These are phyloP conservation scores for Oostethus manadensis DNA, from an alignment of 2,113 vertebrate species.

Conservation along the genomic window DNA sequence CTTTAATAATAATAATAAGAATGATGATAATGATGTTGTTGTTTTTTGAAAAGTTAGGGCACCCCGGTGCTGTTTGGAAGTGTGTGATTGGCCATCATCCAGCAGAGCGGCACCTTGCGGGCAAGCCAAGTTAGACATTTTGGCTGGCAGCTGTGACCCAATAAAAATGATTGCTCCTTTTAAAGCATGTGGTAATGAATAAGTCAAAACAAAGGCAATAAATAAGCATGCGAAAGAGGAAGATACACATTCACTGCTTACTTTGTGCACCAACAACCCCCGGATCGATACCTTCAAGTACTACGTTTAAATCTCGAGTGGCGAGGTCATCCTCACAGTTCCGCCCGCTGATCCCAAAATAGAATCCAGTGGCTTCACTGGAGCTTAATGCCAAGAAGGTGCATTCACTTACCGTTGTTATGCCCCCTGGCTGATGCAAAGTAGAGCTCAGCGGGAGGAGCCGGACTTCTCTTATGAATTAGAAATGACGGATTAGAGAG, in stretches of 20 bases:
- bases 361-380: slow-evolving; percentile 19
- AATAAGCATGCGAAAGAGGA: neutral
- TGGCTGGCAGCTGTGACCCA: slow-evolving; percentile 4
- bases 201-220: slow-evolving; percentile 5
- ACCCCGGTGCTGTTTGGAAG: neutral
- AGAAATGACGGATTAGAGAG: slow-evolving; percentile 61
- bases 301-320: neutral
- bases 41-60: no score
- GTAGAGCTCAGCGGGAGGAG: slow-evolving; percentile 34
- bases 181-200: slow-evolving; percentile 4
- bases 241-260: no score
- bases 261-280: no score
- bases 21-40: no score
- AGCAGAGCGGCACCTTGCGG: neutral
- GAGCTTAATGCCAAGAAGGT: slow-evolving; percentile 38
- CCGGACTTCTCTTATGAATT: slow-evolving; percentile 59
- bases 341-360: slow-evolving; percentile 9
- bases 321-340: slow-evolving; percentile 5
- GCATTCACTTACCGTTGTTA: slow-evolving; percentile 31
- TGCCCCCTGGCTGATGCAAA: slow-evolving; percentile 35
- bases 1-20: no score
- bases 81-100: neutral
- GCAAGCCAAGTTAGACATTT: neutral
- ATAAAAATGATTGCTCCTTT: slow-evolving; percentile 2
- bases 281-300: neutral